These are phyloP conservation scores for Meandrusa payeni DNA, from an alignment of 2,888 invertebrate species.

Conservation along the genomic window DNA sequence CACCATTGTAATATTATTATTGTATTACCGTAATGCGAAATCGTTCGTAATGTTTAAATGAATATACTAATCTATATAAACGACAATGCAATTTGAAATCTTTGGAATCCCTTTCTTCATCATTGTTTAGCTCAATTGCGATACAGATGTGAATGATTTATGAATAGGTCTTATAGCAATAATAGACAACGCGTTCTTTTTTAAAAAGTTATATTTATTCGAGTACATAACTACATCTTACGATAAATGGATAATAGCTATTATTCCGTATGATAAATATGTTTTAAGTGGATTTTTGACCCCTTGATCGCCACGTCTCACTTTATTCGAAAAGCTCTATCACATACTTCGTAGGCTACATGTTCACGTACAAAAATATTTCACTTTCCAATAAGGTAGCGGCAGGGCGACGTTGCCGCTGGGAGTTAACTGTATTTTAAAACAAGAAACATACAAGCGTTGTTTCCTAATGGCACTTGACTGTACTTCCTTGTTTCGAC, in stretches of 20 bases:
- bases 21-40: no score
- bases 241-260: constrained; percentile 78
- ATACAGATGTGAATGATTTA: no score
- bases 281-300: constrained; percentile 69
- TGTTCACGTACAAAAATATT: constrained; percentile 67
- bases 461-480: constrained; percentile 61
- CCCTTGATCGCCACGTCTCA: constrained; percentile 56
- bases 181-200: constrained; percentile 48
- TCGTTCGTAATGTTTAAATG: no score
- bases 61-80: no score
- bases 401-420: constrained; percentile 45
- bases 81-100: no score
- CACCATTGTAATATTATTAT: no score
- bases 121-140: no score
- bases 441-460: constrained; percentile 33
- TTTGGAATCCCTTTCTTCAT: no score
- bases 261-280: constrained; percentile 77
- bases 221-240: constrained; percentile 82
- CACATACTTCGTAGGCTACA: constrained; percentile 64
- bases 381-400: constrained; percentile 51
- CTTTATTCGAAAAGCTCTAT: constrained; percentile 61
- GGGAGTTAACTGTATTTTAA: constrained; percentile 48
- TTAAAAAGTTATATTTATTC: constrained; percentile 81
- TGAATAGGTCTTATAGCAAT: no score
- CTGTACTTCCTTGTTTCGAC: constrained; percentile 56